Percentiles rank a stretch among this genome's conserved stretches.
Evolutionary conservation across 2,113 vertebrate genomes (phyloP).

Genomic region (Typhlomys cinereus): DNA sequence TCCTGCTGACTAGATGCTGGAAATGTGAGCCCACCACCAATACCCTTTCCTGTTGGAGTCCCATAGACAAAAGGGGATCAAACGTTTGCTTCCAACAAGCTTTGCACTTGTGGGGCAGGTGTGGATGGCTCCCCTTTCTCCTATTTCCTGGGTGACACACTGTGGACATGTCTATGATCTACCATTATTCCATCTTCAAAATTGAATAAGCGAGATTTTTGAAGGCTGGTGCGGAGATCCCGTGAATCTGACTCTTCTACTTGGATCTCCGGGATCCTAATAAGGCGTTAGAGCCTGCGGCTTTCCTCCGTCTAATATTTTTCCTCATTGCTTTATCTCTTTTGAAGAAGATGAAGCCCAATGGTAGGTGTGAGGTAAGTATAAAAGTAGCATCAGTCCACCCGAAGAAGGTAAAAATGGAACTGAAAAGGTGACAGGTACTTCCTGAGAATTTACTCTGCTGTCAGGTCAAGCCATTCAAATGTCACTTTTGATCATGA

Average conservation of each 20-base stretch:
- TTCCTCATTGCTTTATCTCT: neutral
- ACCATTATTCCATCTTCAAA: neutral
- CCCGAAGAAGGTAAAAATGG: neutral
- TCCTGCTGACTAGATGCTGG: neutral
- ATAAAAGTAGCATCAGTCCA: neutral
- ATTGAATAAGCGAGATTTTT: neutral
- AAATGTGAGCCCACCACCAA: neutral
- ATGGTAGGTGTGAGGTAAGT: neutral
- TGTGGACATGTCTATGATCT: neutral
- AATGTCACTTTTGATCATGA: neutral
- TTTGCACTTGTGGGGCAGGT: neutral
- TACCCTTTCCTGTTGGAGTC: too few relatives aligned
- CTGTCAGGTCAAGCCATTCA: neutral
- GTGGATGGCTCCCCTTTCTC: neutral
- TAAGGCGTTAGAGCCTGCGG: neutral
- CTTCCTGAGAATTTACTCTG: neutral
- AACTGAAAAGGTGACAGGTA: neutral
- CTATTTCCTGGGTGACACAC: neutral
- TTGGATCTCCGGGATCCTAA: neutral
- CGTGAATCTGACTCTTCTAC: neutral
- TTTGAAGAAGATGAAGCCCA: neutral
- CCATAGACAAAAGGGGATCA: neutral
- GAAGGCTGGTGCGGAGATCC: neutral
- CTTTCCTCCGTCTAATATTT: neutral
- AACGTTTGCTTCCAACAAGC: fast-evolving